phyloP scores from a whole-genome alignment of 2,797 vertebrate species.

The Takifugu ocellatus region DNA sequence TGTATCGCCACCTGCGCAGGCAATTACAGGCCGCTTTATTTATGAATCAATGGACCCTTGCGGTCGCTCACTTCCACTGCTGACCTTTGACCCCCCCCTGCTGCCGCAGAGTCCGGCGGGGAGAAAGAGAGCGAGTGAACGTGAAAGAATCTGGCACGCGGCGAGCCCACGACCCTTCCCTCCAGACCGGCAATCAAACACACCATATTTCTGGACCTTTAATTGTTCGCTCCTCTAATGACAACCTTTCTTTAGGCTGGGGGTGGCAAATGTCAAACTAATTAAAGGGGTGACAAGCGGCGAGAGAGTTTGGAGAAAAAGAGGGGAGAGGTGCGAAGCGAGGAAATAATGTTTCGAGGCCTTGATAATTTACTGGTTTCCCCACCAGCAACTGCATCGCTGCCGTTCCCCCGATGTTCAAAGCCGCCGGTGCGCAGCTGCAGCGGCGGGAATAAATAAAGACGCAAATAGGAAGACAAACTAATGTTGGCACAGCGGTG shows the following conservation, averaged over 20 bases:
- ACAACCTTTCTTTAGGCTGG: slow-evolving; percentile 33
- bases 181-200: slow-evolving; percentile 27
- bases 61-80: background rate
- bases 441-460: slow-evolving; percentile 30
- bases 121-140: background rate
- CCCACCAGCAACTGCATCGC: slow-evolving; percentile 7
- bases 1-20: background rate
- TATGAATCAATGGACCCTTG: slow-evolving; percentile 8
- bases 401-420: slow-evolving; percentile 19
- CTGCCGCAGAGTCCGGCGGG: background rate
- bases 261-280: slow-evolving; percentile 53
- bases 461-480: slow-evolving; percentile 52
- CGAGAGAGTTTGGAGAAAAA: background rate
- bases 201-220: background rate
- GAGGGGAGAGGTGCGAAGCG: background rate
- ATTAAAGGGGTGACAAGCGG: slow-evolving; percentile 36
- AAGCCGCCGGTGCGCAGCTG: slow-evolving; percentile 15
- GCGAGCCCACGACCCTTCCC: background rate
- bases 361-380: slow-evolving; percentile 9
- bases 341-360: background rate
- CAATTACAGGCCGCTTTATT: slow-evolving; percentile 3
- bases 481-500: slow-evolving; percentile 50
- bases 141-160: slow-evolving; percentile 17
- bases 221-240: slow-evolving; percentile 21
- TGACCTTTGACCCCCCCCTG: slow-evolving; percentile 14